Evolutionary conservation across 2,113 vertebrate genomes (phyloP), one percentile per base, ranked within the genome.

Genomic region (Pachycephala philippinensis): DNA sequence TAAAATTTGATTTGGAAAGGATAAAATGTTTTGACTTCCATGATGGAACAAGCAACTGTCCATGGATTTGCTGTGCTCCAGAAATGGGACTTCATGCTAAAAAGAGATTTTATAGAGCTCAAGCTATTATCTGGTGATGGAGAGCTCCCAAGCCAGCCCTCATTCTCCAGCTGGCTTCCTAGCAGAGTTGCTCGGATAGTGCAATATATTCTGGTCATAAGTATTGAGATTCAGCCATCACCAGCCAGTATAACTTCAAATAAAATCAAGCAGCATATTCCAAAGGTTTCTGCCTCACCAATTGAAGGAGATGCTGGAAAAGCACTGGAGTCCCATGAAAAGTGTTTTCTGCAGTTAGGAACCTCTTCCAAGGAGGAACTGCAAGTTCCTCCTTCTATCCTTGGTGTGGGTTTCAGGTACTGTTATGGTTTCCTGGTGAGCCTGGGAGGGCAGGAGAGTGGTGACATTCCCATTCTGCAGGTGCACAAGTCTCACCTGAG

Each of bases 21-120:
- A 91, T 95, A 91, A 96, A 95, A 94, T 90, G 80, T 97, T 96
- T 96, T 96, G 86, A 94, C 88, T 97, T 94, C 93, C 86, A 89
- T 91, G 92, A 92, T 93, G 84, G 92, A 96, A 95, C 83, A 92
- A 95, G 92, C 80, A 94, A 95, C 86, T 91, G 91, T 81, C 93
- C 94, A 94, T 94, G 84, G 92, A 96, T 96, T 94, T 93, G 90
- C 96, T 71, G n/a, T 91, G 88, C 69, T 97, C 88, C 57, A 96
- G 88, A 87, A 95, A 93, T 87, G 87, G 94, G 89, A 85, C 96
- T 90, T 97, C 95, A 86, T 95, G 91, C 65, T 88, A 96, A 96
- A 95, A 89, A 84, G 88, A 86, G 83, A 89, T 68, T 95, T 97
- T 95, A 90, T 93, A 80, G 33, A 84, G 80, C 95, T 97, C 65